These are phyloP conservation scores for Balaenoptera acutorostrata DNA, from an alignment of 2,113 vertebrate species.

Conservation along the genomic window DNA sequence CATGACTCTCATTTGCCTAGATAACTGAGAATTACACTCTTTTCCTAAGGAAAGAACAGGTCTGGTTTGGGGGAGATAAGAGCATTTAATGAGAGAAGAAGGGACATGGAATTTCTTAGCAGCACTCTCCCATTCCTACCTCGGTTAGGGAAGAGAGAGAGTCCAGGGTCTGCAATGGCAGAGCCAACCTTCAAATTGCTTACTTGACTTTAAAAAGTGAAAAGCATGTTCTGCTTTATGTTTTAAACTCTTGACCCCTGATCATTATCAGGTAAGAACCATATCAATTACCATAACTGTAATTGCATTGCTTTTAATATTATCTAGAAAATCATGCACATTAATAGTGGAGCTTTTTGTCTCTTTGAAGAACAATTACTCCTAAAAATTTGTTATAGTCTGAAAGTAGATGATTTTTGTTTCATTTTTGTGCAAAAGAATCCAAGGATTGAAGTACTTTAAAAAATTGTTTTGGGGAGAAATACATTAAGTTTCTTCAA, in stretches of 20 bases:
- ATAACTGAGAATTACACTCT: constrained; percentile 38
- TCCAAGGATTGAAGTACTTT: background rate
- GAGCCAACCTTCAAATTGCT: background rate
- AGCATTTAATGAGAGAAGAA: constrained; percentile 1
- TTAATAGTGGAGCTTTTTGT: constrained; percentile 54
- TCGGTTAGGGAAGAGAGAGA: background rate
- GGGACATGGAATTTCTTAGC: background rate
- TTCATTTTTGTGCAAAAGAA: constrained; percentile 47
- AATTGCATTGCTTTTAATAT: constrained; percentile 68
- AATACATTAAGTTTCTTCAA: constrained; percentile 45
- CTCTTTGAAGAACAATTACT: constrained; percentile 61
- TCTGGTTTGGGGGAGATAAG: constrained; percentile 46
- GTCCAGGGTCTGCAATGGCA: background rate
- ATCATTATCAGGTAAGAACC: constrained; percentile 59
- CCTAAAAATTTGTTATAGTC: constrained; percentile 36
- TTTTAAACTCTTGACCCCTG: constrained; percentile 69
- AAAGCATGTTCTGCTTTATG: background rate
- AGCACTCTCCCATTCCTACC: background rate
- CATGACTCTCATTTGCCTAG: background rate
- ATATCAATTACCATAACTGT: constrained; percentile 57
- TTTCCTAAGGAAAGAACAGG: constrained; percentile 15
- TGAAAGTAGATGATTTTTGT: constrained; percentile 47
- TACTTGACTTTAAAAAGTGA: background rate
- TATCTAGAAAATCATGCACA: constrained; percentile 52
- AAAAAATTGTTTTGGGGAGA: constrained; percentile 48